Evolutionary conservation across 2,797 vertebrate species (phyloP), one percentile per base, ranked within the genome.

Genomic region (Darevskia nairensis): DNA sequence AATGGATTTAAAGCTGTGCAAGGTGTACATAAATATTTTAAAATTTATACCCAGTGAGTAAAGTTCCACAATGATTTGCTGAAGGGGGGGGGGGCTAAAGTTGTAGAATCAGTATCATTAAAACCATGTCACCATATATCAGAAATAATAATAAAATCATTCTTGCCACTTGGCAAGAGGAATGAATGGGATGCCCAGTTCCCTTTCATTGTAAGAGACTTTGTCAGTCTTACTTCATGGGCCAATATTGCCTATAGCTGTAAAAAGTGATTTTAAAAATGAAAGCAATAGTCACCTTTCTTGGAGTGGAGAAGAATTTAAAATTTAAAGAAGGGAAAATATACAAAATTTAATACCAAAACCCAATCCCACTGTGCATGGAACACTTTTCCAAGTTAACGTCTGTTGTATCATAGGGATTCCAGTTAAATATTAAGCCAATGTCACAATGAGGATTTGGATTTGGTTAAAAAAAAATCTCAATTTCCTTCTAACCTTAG

Each of bases 101-200:
- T 76, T 44, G n/a, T 79, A 69, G 55, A 90, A 83, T 81, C 85
- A 29, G 11, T 8, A 59, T 44, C 6, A 8, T 13, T 89, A n/a
- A 64, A 69, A 41, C 21, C 29, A 91, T 29, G 50, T 21, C 84
- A 15, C 21, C 59, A 41, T 74, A 39, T 84, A 64, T 80, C 78
- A 76, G 66, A 10, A 55, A 15, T 15, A 80, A 86, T 86, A 71
- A 88, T 80, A 69, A 91, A 91, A 86, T 76, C 44, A 89, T 55
- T 82, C 72, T 46, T 71, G 81, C 41, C 41, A 50, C n/a, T n/a
- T 32, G n/a, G 44, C 29, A 83, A 32, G 44, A 71, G 32, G 82
- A 77, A 84, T 69, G 55, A 85, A 80, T 80, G 69, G 84, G 64
- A 19, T 87, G n/a, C 7, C 3, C 6, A 1, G 72, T 39, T 13